Percentiles rank a stretch among this genome's conserved stretches.
phyloP scores from a whole-genome alignment of 2,113 vertebrate genomes.

The Malaclemys terrapin region DNA sequence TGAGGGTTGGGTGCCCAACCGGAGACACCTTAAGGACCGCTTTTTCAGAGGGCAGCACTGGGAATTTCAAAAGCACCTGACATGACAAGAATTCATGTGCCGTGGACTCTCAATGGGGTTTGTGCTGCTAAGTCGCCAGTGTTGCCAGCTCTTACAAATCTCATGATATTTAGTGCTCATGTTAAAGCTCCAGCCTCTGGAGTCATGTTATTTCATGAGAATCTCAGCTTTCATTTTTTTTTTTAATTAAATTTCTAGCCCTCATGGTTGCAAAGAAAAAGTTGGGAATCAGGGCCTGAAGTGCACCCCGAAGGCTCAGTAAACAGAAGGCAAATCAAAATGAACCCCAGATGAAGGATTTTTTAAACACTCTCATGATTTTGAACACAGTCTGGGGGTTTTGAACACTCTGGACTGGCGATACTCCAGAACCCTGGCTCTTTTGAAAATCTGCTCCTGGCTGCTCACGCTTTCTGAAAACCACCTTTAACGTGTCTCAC shows the following conservation, averaged over 20 bases:
- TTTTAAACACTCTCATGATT: not conserved
- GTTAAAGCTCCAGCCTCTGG: not conserved
- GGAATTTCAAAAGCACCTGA: not conserved
- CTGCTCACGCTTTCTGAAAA: not conserved
- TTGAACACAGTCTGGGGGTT: not conserved
- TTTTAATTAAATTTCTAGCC: not conserved
- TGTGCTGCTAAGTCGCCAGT: no score
- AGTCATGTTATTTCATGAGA: not conserved
- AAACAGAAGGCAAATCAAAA: not conserved
- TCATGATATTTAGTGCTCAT: not conserved
- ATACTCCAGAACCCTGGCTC: not conserved
- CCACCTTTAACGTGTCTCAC: not conserved
- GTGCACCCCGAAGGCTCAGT: not conserved
- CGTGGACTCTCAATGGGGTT: not conserved
- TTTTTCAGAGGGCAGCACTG: not conserved
- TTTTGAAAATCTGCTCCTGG: not conserved
- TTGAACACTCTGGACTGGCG: not conserved
- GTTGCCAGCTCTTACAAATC: no score
- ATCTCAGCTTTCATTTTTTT: not conserved
- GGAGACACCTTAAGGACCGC: not conserved
- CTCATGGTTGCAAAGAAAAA: not conserved
- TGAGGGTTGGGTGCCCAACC: not conserved
- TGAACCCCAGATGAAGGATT: not conserved
- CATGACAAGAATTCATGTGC: not conserved
- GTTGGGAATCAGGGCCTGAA: not conserved